These are phyloP conservation scores for Zenarchopterus dispar DNA, from an alignment of 2,797 vertebrate genomes.

Conservation along the genomic window DNA sequence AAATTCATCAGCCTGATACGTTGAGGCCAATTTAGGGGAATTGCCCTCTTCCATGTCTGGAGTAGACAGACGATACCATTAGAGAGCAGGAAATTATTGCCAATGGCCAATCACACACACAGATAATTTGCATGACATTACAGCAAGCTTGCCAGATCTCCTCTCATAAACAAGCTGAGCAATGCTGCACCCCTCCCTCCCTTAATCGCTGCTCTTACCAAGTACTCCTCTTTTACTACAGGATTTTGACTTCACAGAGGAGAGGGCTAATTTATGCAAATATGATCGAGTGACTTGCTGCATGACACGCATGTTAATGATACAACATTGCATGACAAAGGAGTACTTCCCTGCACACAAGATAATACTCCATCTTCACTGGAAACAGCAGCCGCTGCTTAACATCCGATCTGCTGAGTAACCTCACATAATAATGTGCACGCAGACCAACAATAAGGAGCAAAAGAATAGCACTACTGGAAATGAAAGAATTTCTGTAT, in stretches of 20 bases:
- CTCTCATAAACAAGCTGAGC: conserved; percentile 61
- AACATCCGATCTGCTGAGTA: conserved; percentile 75
- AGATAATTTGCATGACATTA: no score
- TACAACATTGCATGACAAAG: conserved; percentile 61
- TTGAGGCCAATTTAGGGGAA: conserved; percentile 77
- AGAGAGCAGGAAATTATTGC: conserved; percentile 83
- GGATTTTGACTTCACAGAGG: conserved; percentile 52
- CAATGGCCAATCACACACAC: no score
- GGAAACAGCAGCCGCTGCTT: no score
- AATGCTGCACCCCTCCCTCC: conserved; percentile 32
- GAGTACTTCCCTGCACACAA: conserved; percentile 22
- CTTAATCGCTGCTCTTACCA: conserved; percentile 15
- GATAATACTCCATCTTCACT: conserved; percentile 23
- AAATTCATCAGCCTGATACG: conserved; percentile 91
- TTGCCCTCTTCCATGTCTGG: conserved; percentile 68
- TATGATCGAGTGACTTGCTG: conserved; percentile 68
- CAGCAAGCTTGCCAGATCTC: conserved; percentile 55
- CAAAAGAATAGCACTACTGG: conserved; percentile 23
- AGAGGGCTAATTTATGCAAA: conserved; percentile 79
- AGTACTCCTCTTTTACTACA: conserved; percentile 26
- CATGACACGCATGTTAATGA: conserved; percentile 81
- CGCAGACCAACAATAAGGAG: conserved; percentile 37
- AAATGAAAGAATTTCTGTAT: conserved; percentile 19
- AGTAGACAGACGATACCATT: conserved; percentile 82
- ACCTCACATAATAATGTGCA: conserved; percentile 55